Conservation (phyloP, 2,888 invertebrate genomes). For the Clitarchus hookeri region DNA sequence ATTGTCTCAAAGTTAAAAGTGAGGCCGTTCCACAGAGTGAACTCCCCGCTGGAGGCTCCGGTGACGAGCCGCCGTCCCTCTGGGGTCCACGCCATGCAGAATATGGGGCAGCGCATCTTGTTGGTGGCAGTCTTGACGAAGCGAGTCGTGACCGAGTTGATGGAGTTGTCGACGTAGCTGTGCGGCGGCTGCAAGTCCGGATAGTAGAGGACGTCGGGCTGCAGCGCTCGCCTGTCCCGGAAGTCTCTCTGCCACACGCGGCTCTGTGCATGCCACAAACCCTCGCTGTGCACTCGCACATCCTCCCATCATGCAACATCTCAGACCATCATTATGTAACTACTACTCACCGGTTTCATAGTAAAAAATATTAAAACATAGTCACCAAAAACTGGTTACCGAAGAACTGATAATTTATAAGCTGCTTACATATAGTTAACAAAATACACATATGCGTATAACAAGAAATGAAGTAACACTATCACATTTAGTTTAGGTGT, state of each 20-base stretch:
- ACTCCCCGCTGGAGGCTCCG: slow-evolving; percentile 98
- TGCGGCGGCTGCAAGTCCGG: slow-evolving; percentile 92
- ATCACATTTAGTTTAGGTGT: too few species aligned
- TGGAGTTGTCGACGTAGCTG: slow-evolving; percentile 92
- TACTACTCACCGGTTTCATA: too few species aligned
- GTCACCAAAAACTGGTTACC: too few species aligned
- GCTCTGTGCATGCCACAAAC: slow-evolving; percentile 60
- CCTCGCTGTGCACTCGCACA: too few species aligned
- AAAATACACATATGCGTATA: too few species aligned
- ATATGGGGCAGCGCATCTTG: slow-evolving; percentile 99
- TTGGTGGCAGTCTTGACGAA: slow-evolving; percentile 99
- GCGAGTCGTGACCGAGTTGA: slow-evolving; percentile 70
- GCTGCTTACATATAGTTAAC: too few species aligned
- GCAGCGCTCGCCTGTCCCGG: slow-evolving; percentile 84
- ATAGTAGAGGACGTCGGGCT: slow-evolving; percentile 95
- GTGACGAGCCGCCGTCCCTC: slow-evolving; percentile 97
- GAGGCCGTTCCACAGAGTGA: slow-evolving; percentile 98
- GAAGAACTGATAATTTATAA: too few species aligned
- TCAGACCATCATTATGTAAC: too few species aligned
- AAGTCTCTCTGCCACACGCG: slow-evolving; percentile 95
- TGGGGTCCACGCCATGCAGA: slow-evolving; percentile 98
- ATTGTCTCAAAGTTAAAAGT: slow-evolving; percentile 99
- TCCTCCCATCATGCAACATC: too few species aligned
- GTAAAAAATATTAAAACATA: too few species aligned
- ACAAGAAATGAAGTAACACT: too few species aligned